Percentiles rank a stretch among this genome's conserved stretches.
These are phyloP conservation scores for Camponotus fellah DNA, from an alignment of 2,888 invertebrate species.

Conservation along the genomic window DNA sequence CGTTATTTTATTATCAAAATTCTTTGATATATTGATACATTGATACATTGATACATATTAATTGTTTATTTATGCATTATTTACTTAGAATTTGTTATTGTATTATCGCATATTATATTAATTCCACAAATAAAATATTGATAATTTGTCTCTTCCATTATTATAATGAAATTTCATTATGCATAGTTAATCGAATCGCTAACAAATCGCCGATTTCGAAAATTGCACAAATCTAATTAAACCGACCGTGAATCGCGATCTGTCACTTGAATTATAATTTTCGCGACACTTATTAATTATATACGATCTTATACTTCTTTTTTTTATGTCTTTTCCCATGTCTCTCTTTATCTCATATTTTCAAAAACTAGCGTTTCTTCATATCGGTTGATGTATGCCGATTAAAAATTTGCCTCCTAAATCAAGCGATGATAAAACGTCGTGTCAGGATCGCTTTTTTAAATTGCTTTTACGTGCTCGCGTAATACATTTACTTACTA, in stretches of 20 bases:
- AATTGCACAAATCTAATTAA: conserved; percentile 13
- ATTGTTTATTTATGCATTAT: neutral
- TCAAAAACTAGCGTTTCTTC: conserved; percentile 9
- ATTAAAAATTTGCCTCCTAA: conserved; percentile 14
- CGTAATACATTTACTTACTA: conserved; percentile 13
- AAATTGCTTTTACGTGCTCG: neutral
- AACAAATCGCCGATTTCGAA: conserved; percentile 27
- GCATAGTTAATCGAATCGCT: conserved; percentile 8
- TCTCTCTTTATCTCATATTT: neutral
- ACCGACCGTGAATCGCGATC: conserved; percentile 7
- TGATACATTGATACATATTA: neutral
- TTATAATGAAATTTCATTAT: neutral
- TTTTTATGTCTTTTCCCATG: neutral
- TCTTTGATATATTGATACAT: neutral
- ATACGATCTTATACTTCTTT: neutral
- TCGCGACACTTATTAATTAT: conserved; percentile 25
- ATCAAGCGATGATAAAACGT: neutral
- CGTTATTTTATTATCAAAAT: neutral
- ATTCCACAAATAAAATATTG: neutral
- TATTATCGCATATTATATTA: conserved; percentile 7
- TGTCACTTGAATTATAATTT: conserved; percentile 12
- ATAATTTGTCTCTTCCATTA: neutral
- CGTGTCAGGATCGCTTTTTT: neutral
- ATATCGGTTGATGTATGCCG: neutral
- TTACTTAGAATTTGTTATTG: neutral